Evolutionary conservation across 2,888 invertebrate species (phyloP), one percentile per base, ranked within the genome.

Genomic region (Caenorhabditis imperialis): DNA sequence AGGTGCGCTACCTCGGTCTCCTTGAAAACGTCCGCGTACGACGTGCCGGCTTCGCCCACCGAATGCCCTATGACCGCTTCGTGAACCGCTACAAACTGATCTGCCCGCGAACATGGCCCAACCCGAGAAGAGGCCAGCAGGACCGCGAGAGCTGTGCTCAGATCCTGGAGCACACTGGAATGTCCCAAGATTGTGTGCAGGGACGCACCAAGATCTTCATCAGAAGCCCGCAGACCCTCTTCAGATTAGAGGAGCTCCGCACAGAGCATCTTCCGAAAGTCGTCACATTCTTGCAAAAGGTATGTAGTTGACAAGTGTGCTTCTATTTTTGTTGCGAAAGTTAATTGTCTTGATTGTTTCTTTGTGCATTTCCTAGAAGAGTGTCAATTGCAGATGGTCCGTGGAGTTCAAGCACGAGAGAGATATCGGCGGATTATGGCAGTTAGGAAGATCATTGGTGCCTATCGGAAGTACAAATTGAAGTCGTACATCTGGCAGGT

Each of bases 161-260:
- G 75, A 92, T 99, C 75, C 92, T 97, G 81, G 91, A 93, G 51
- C 94, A 95, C 81, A 91, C 93, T 84, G 92, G 92, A 38, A 92
- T 93, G 81, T 89, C 92, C 2, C 90, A 92, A 35, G 97, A 98
- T 88, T 95, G 96, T 20, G 94, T 94, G 89, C 96, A 93, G 87
- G 98, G 98, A 14, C 93, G 94, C 85, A 96, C 96, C 0, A 98
- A 99, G 90, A 92, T 98, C 57, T 99, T 99, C 88, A 94, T 98
- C 79, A 92, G 96, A 88, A 93, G 94, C 14, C 97, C 98, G 0
- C 92, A 92, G 84, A 97, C 96, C 0, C 90, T 99, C 60, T 96
- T 97, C 89, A 91, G 92, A 0, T 89, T 99, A 84, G 98, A 99
- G 89, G 92, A 92, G 88, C 92, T 93, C 47, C 92, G 98, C 82